phyloP scores from a whole-genome alignment of 2,113 vertebrate genomes.

The Todiramphus chloris region DNA sequence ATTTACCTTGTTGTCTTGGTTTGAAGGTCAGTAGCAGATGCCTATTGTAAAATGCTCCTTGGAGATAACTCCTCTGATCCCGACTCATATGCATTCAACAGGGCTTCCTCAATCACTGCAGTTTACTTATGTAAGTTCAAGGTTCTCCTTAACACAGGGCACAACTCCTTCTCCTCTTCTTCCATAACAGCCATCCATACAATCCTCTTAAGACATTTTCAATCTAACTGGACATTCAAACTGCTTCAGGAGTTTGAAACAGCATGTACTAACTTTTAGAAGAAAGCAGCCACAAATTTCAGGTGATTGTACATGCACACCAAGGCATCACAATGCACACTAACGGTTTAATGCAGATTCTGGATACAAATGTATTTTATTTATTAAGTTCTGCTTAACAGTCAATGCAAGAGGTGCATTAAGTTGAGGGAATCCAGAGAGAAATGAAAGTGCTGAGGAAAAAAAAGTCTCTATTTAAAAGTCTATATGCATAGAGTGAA shows the following conservation, averaged over 20 bases:
- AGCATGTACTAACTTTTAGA: not conserved
- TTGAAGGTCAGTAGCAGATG: not conserved
- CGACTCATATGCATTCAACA: not conserved
- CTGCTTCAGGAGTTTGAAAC: not conserved
- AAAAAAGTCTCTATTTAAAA: not conserved
- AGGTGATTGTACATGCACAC: not conserved
- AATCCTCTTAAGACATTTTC: not conserved
- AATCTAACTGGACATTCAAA: not conserved
- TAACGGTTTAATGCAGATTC: not conserved
- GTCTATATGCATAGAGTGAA: not conserved
- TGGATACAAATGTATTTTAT: not conserved
- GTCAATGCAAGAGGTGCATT: not conserved
- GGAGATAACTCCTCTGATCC: not conserved
- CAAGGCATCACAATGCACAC: not conserved
- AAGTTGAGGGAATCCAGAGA: not conserved
- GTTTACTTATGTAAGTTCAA: not conserved
- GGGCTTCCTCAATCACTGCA: not conserved
- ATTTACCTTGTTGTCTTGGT: accelerated
- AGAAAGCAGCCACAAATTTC: not conserved
- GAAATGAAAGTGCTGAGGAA: not conserved
- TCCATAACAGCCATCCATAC: not conserved
- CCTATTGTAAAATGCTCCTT: not conserved
- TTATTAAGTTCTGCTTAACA: not conserved
- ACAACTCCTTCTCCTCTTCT: not conserved
- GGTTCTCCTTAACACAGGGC: not conserved